These are phyloP conservation scores for Galaxias olidus DNA, from an alignment of 2,797 vertebrate species.

Conservation along the genomic window DNA sequence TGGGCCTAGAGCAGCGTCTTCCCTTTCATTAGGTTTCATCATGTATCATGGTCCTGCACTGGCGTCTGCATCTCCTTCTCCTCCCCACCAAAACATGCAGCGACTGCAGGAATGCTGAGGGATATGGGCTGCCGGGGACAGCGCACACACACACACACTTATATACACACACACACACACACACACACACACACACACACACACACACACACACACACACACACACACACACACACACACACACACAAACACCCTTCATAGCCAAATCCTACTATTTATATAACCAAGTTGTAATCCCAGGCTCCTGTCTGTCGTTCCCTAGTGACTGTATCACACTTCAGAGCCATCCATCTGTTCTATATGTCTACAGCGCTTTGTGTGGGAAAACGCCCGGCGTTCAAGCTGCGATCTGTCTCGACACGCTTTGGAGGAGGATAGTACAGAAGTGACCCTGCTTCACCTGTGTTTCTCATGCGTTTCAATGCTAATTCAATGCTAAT, in stretches of 20 bases:
- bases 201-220: too few relatives aligned
- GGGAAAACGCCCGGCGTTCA: too few relatives aligned
- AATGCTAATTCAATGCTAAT: neutral
- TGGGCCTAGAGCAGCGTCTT: neutral
- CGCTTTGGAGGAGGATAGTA: neutral
- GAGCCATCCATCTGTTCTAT: too few relatives aligned
- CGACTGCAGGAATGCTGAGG: neutral
- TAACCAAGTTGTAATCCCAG: too few relatives aligned
- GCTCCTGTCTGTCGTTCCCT: too few relatives aligned
- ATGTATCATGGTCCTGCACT: slow-evolving; percentile 9
- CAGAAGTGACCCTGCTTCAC: neutral
- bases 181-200: neutral
- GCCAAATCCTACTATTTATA: too few relatives aligned
- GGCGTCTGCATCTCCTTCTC: slow-evolving; percentile 29
- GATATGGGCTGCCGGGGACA: neutral
- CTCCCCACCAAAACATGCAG: neutral
- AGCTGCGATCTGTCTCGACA: too few relatives aligned
- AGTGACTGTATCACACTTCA: too few relatives aligned
- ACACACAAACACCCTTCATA: too few relatives aligned
- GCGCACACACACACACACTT: neutral
- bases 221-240: too few relatives aligned
- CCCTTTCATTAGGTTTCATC: slow-evolving; percentile 36
- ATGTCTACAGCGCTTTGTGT: too few relatives aligned
- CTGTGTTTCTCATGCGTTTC: slow-evolving; percentile 4
- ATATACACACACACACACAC: neutral